These are phyloP conservation scores for Novumbra hubbsi DNA, from an alignment of 2,797 vertebrate genomes.

Conservation along the genomic window DNA sequence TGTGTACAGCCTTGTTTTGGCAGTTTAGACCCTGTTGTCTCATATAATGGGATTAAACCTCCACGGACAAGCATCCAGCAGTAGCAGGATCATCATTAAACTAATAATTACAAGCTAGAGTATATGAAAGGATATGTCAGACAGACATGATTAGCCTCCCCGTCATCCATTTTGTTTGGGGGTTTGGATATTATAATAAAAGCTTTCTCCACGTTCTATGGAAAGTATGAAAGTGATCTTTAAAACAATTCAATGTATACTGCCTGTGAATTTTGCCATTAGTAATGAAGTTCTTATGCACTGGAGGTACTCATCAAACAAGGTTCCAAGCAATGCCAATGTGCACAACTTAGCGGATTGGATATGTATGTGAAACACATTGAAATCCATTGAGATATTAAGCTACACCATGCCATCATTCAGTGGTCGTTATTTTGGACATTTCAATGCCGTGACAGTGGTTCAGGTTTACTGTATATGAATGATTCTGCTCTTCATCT, in stretches of 20 bases:
- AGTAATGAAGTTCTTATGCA: too few relatives aligned
- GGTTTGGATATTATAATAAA: neutral
- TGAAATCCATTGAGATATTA: too few relatives aligned
- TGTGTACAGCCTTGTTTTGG: neutral
- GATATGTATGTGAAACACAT: too few relatives aligned
- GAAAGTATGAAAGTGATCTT: neutral
- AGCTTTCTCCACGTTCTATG: neutral
- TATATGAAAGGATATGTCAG: conserved; percentile 3
- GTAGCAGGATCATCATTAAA: neutral
- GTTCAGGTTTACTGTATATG: neutral
- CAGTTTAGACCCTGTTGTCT: neutral
- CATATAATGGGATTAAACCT: conserved; percentile 1
- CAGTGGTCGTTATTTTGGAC: neutral
- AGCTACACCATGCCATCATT: neutral
- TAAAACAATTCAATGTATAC: too few relatives aligned
- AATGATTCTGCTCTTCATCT: neutral
- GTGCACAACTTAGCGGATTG: too few relatives aligned
- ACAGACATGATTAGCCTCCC: neutral
- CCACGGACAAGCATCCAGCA: conserved; percentile 1
- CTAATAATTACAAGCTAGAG: conserved; percentile 1
- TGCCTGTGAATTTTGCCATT: too few relatives aligned
- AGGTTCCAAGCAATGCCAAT: too few relatives aligned
- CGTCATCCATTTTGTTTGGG: neutral
- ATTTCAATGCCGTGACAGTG: neutral
- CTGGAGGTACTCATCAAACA: too few relatives aligned